These are phyloP conservation scores for Empis stercorea DNA, from an alignment of 2,888 invertebrate species.

Conservation along the genomic window DNA sequence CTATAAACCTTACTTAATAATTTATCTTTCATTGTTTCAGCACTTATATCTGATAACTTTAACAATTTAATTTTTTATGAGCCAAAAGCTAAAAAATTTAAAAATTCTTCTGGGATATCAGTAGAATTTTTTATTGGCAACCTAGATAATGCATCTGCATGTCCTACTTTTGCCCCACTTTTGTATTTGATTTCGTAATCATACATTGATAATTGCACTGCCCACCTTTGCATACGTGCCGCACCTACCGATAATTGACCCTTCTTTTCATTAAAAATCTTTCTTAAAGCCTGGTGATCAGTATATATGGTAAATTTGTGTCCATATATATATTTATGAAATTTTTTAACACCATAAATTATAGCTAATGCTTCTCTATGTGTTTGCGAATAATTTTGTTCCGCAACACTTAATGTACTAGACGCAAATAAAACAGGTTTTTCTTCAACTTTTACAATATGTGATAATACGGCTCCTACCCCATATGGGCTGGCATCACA, in stretches of 20 bases:
- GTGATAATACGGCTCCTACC: constrained; percentile 8
- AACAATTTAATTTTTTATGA: background rate
- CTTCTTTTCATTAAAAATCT: constrained; percentile 14
- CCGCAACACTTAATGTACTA: constrained; percentile 6
- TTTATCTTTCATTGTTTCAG: constrained; percentile 1
- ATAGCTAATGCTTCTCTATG: constrained; percentile 25
- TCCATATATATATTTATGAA: constrained; percentile 31
- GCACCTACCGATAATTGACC: constrained; percentile 8
- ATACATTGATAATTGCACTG: constrained; percentile 7
- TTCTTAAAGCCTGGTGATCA: constrained; percentile 15
- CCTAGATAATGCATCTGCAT: constrained; percentile 8
- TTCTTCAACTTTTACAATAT: constrained; percentile 11
- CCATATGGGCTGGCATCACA: constrained; percentile 9
- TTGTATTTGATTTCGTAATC: constrained; percentile 8
- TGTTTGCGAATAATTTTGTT: constrained; percentile 20
- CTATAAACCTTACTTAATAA: background rate
- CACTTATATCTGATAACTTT: background rate
- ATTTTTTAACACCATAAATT: constrained; percentile 28
- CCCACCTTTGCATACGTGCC: constrained; percentile 9
- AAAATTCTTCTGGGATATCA: constrained; percentile 1
- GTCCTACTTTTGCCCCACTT: constrained; percentile 5
- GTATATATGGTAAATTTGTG: constrained; percentile 13
- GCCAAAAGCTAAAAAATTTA: constrained; percentile 1
- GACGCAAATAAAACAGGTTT: constrained; percentile 11
- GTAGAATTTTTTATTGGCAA: constrained; percentile 4